A percentile compares a stretch with the other conserved stretches of the same genome.
Conservation (phyloP, 2,888 invertebrate species). For the Tenodera sinensis region DNA sequence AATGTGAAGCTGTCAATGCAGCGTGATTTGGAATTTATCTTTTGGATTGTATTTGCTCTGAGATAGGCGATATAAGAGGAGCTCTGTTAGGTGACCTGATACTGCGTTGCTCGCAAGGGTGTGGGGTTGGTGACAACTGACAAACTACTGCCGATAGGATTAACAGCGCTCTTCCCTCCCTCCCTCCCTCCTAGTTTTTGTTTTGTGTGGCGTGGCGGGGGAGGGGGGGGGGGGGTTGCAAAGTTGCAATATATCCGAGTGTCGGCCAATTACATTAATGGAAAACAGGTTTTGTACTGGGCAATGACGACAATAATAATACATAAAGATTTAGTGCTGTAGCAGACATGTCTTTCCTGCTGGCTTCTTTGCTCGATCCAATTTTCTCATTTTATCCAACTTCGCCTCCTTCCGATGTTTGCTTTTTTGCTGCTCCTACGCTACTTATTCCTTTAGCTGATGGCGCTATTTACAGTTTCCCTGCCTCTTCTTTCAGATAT, state of each 20-base stretch:
- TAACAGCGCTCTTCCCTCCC: background rate
- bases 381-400: background rate
- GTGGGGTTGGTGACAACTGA: background rate
- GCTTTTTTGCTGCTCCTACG: background rate
- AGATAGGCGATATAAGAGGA: background rate
- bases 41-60: background rate
- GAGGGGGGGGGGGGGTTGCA: background rate
- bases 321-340: background rate
- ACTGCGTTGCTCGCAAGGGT: background rate
- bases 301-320: background rate
- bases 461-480: background rate
- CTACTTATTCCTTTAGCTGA: background rate
- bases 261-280: conserved; percentile 10
- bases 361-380: background rate
- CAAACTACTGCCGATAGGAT: conserved; percentile 10
- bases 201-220: too few species aligned
- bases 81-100: background rate
- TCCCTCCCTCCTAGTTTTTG: background rate
- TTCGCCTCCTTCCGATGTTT: background rate
- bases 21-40: background rate
- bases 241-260: background rate
- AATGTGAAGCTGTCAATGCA: background rate
- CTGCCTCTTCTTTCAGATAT: background rate
- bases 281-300: background rate
- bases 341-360: background rate